Conservation (phyloP, 2,888 invertebrate species). For the Podotricha telesiphe region DNA sequence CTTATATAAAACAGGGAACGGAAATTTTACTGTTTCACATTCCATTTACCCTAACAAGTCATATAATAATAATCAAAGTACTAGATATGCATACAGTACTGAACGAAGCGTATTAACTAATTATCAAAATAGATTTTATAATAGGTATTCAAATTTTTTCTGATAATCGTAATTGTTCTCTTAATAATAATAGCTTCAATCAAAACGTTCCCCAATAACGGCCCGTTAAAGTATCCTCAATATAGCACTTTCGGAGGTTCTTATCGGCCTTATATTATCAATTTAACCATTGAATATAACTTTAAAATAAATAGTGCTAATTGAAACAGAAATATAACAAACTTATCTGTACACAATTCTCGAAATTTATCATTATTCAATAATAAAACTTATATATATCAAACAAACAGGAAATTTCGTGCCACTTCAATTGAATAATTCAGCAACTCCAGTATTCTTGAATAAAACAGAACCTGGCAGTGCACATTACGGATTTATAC, state of each 20-base stretch:
- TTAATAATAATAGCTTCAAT: not conserved
- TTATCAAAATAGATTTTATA: not conserved
- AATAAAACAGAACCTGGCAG: not conserved
- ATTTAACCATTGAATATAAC: not conserved
- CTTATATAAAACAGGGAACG: not conserved
- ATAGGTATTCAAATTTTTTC: not conserved
- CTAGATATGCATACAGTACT: slow-evolving; percentile 1
- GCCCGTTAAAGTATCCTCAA: slow-evolving; percentile 3
- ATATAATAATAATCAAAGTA: slow-evolving; percentile 3
- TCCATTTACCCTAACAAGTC: not conserved
- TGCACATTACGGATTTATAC: not conserved
- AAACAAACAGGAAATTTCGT: not conserved
- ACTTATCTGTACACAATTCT: no score
- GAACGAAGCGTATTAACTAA: not conserved
- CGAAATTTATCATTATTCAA: no score
- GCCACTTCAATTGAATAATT: not conserved
- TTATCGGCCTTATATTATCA: slow-evolving; percentile 1
- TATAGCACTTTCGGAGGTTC: not conserved
- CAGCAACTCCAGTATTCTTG: not conserved
- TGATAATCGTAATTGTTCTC: not conserved
- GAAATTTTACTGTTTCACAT: not conserved
- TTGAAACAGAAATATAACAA: no score
- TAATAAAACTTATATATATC: not conserved
- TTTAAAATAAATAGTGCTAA: no score
- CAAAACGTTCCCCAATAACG: not conserved